These are phyloP conservation scores for Microcebus murinus DNA, from an alignment of 2,113 vertebrate genomes.

Conservation along the genomic window DNA sequence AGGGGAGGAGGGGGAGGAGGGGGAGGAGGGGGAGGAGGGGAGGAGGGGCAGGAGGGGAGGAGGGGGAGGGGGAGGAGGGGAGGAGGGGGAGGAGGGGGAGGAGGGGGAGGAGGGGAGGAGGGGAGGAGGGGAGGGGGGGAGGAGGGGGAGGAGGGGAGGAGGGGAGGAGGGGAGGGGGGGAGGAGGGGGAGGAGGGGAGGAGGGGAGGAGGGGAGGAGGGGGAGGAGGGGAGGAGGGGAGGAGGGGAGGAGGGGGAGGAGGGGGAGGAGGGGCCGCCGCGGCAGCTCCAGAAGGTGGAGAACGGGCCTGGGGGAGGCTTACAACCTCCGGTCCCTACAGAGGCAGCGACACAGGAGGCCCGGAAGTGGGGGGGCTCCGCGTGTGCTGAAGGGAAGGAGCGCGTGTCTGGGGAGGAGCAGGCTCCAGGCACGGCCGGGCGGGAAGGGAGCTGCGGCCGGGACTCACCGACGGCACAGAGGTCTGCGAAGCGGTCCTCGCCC, in stretches of 20 bases:
- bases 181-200: too few relatives aligned
- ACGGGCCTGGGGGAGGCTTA: background rate
- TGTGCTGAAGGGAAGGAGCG: fast-evolving
- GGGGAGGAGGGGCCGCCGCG: too few relatives aligned
- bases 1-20: too few relatives aligned
- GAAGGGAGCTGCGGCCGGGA: background rate
- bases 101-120: fast-evolving
- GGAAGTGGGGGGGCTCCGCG: background rate
- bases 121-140: fast-evolving
- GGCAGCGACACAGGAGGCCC: fast-evolving
- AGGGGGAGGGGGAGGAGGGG: too few relatives aligned
- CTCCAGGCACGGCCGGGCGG: background rate
- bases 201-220: fast-evolving
- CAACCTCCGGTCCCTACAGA: background rate
- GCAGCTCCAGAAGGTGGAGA: background rate
- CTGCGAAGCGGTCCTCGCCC: constrained; percentile 96
- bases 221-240: too few relatives aligned
- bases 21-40: fast-evolving
- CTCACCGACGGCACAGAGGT: constrained; percentile 97
- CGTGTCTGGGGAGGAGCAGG: background rate
- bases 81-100: fast-evolving
- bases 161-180: too few relatives aligned
- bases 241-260: too few relatives aligned
- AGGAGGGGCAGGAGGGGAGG: too few relatives aligned
- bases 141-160: too few relatives aligned